Base-by-base conservation (phyloP, 2,113 vertebrate species). In the Oceanites oceanicus region DNA sequence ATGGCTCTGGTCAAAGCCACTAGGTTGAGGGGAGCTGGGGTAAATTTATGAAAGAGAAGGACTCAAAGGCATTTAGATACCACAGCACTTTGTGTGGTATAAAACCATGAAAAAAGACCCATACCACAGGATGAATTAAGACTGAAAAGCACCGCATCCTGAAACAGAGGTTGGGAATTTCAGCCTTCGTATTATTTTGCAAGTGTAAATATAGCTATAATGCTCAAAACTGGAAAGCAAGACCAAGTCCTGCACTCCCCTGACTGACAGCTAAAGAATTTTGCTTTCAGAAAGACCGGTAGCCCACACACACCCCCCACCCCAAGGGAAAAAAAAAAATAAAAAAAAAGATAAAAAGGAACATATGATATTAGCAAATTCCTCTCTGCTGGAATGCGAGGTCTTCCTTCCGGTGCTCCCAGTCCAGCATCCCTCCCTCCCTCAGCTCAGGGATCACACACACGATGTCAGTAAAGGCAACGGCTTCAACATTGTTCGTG, bases 401-500 rank as follows among this genome's bases (percentile, higher is more conserved):
- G 29, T 80, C 25, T 86, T 67, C 77, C 47, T 87, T 76, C 75
- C 13, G 3, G 40, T 45, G 72, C 34, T 84, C 80, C 65, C 44
- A 49, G 30, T 19, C 11, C 66, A 68, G 21, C 52, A 36, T 19
- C 27, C 18, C 63, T 71, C 25, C 55, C 55, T 61, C 56, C 26
- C 52, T 58, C 61, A 30, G 42, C 47, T 23, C 15, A 44, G 40
- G 49, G 50, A 36, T 82, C 40, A 63, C 38, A 20, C 29, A 22
- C 12, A 11, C 6, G 40, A 5, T 32, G 25, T 12, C 73, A 59
- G 36, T n/a, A 50, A 56, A 61, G 36, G 45, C 0, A 6, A 21
- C 7, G 44, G 34, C 65, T 47, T 63, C 52, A 8, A 5, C 1
- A 0, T 6, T 19, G 27, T 13, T 55, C 0, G 0, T 29, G 70